Evolutionary conservation across 2,113 vertebrate genomes (phyloP).

Genomic region (Mohoua ochrocephala): DNA sequence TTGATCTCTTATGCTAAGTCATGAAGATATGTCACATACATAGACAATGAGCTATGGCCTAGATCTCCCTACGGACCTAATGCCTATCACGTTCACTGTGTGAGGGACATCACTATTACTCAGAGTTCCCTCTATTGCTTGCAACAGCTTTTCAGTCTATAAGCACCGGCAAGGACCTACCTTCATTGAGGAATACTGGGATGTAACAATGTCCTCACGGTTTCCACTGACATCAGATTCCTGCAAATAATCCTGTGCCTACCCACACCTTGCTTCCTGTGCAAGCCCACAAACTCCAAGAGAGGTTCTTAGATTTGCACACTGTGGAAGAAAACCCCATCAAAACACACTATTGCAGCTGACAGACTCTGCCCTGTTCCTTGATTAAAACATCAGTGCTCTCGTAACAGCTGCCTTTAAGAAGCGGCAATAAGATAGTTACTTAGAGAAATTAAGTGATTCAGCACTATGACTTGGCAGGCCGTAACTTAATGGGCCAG

Average conservation of each 20-base stretch:
- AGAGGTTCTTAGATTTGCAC: neutral
- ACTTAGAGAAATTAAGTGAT: constrained; percentile 49
- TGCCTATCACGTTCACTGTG: neutral
- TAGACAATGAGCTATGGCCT: neutral
- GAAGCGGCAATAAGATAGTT: neutral
- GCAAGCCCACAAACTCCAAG: neutral
- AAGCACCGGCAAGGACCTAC: neutral
- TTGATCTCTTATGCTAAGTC: neutral
- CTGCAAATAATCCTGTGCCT: neutral
- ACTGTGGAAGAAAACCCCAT: neutral
- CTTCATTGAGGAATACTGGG: neutral
- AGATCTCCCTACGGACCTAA: neutral
- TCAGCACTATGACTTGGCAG: constrained; percentile 43
- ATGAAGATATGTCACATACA: neutral
- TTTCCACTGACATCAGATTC: neutral
- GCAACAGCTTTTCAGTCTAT: neutral
- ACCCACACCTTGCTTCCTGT: neutral
- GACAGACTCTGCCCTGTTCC: neutral
- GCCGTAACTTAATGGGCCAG: constrained; percentile 39
- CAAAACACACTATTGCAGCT: neutral
- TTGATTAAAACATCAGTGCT: neutral
- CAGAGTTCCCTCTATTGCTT: neutral
- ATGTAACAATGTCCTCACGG: neutral
- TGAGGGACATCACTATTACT: neutral
- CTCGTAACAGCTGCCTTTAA: constrained; percentile 27